Percentiles rank a stretch among this genome's conserved stretches.
phyloP scores from a whole-genome alignment of 2,888 invertebrate genomes.

The Steinernema hermaphroditum region DNA sequence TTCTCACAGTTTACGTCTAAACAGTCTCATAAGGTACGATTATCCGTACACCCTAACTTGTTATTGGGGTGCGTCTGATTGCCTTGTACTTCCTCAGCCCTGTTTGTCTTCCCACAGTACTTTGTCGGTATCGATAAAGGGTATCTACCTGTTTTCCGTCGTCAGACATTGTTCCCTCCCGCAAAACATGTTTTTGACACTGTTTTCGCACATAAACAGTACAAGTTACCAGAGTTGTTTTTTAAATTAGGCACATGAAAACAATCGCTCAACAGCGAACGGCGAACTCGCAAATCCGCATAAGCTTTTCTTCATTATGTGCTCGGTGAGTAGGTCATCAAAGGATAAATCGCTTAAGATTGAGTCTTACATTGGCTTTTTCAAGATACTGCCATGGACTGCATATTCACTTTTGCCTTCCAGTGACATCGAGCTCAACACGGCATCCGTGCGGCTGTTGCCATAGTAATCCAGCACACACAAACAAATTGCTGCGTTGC shows the following conservation, averaged over 20 bases:
- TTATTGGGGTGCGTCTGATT: too few species aligned
- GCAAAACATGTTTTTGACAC: slow-evolving; percentile 28
- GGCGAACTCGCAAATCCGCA: not conserved
- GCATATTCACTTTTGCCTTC: too few species aligned
- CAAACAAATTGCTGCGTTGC: not conserved
- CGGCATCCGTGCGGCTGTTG: not conserved
- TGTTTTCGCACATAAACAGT: slow-evolving; percentile 27
- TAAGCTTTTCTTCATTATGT: not conserved
- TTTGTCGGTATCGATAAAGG: slow-evolving; percentile 25
- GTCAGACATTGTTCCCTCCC: not conserved
- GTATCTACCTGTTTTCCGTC: slow-evolving; percentile 7
- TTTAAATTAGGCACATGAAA: not conserved
- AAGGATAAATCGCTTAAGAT: too few species aligned
- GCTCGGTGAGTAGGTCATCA: too few species aligned
- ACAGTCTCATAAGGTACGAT: too few species aligned
- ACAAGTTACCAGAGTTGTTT: not conserved
- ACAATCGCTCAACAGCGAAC: not conserved
- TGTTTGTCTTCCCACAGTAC: not conserved
- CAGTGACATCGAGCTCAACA: too few species aligned
- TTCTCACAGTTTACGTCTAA: too few species aligned
- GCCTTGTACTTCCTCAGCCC: not conserved
- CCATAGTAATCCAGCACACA: slow-evolving; percentile 7
- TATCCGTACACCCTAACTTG: too few species aligned
- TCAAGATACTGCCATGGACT: too few species aligned
- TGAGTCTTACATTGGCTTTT: too few species aligned